These are phyloP conservation scores for Eptatretus burgeri DNA, from an alignment of 2,113 vertebrate genomes.

Conservation along the genomic window DNA sequence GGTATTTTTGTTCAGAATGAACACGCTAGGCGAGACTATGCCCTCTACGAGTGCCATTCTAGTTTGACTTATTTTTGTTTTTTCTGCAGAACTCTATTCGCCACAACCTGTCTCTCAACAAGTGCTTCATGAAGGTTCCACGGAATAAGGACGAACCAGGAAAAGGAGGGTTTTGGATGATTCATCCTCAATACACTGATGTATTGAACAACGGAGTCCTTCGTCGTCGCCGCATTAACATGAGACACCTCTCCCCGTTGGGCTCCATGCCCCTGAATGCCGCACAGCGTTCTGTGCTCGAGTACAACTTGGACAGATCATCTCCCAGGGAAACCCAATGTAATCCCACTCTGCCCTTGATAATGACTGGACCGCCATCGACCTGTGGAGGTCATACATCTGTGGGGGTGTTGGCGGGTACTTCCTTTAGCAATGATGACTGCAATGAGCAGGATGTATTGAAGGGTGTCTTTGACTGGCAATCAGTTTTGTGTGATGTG, in stretches of 20 bases:
- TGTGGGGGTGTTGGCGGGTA: no score
- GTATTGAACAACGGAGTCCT: constrained; percentile 38
- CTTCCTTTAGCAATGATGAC: no score
- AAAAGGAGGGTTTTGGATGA: constrained; percentile 56
- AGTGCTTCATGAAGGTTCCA: constrained; percentile 75
- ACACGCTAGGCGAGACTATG: no score
- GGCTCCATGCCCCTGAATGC: constrained; percentile 13
- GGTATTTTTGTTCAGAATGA: no score
- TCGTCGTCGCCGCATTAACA: constrained; percentile 28
- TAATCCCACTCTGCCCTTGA: constrained; percentile 10
- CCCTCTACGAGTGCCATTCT: no score
- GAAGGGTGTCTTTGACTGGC: constrained; percentile 25
- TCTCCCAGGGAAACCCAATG: constrained; percentile 11
- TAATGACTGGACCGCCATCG: constrained; percentile 6
- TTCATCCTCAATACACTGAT: constrained; percentile 35
- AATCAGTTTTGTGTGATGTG: constrained; percentile 27
- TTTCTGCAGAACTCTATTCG: constrained; percentile 49
- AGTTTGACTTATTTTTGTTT: constrained; percentile 8
- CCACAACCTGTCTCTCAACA: constrained; percentile 67
- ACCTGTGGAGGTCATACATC: no score
- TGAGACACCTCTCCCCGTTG: constrained; percentile 17
- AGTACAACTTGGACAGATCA: constrained; percentile 11
- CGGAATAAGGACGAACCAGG: constrained; percentile 57
- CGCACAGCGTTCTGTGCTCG: constrained; percentile 12
- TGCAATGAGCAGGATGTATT: constrained; percentile 17